Conservation (phyloP, 92 coral and sea anemone genomes). For the Zoanthus solanderi region DNA sequence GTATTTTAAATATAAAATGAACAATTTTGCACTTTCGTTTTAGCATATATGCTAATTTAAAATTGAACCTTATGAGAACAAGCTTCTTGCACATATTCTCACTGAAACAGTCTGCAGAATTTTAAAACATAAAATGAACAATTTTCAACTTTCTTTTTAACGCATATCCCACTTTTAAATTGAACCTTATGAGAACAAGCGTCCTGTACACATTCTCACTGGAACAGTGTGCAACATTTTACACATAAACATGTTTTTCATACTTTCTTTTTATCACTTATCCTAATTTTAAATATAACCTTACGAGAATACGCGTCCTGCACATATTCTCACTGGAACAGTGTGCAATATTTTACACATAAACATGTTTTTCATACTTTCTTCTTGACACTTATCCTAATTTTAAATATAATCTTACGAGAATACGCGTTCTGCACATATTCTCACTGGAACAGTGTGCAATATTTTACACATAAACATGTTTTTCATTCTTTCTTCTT, state of each 20-base stretch:
- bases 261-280: too few relatives aligned
- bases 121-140: background rate
- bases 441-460: background rate
- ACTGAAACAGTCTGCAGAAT: background rate
- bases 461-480: background rate
- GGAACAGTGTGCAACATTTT: background rate
- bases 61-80: background rate
- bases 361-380: background rate
- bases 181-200: background rate
- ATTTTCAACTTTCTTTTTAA: too few relatives aligned
- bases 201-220: background rate
- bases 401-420: background rate
- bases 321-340: slow-evolving; percentile 10
- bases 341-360: background rate
- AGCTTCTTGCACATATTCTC: background rate
- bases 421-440: background rate
- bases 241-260: background rate
- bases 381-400: too few relatives aligned
- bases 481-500: too few relatives aligned
- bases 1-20: background rate
- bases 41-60: too few relatives aligned
- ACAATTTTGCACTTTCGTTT: too few relatives aligned
- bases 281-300: background rate
- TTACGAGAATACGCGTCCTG: background rate
- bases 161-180: too few relatives aligned